Conservation (phyloP, 2,113 vertebrate species). For the Athene noctua region DNA sequence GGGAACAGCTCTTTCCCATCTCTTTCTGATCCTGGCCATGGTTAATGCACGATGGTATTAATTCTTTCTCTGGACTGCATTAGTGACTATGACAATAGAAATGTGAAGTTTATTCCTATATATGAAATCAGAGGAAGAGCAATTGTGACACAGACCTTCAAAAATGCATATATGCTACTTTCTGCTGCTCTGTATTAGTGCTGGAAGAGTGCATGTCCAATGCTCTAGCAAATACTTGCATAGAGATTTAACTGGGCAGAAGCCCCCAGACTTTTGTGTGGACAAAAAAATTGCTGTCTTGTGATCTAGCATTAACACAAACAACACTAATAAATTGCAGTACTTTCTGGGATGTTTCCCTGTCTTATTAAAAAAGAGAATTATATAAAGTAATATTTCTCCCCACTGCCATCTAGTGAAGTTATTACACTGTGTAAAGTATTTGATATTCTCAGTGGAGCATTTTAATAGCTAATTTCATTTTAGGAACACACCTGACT, state of each 20-base stretch:
- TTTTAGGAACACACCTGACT: not conserved
- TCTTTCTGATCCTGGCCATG: not conserved
- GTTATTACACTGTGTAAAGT: not conserved
- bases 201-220: fast-evolving
- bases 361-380: not conserved
- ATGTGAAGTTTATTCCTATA: not conserved
- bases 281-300: not conserved
- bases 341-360: not conserved
- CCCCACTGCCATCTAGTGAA: constrained; percentile 57
- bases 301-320: not conserved
- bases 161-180: not conserved
- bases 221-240: not conserved
- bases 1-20: not conserved
- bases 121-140: not conserved
- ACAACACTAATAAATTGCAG: not conserved
- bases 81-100: not conserved
- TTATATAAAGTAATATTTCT: not conserved
- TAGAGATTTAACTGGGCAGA: not conserved
- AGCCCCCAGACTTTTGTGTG: not conserved
- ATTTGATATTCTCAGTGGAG: not conserved
- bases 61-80: not conserved
- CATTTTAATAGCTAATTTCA: not conserved
- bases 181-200: not conserved
- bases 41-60: not conserved
- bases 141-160: not conserved